Conservation (phyloP, 1,140 invertebrate species). For the Hirudo medicinalis region DNA sequence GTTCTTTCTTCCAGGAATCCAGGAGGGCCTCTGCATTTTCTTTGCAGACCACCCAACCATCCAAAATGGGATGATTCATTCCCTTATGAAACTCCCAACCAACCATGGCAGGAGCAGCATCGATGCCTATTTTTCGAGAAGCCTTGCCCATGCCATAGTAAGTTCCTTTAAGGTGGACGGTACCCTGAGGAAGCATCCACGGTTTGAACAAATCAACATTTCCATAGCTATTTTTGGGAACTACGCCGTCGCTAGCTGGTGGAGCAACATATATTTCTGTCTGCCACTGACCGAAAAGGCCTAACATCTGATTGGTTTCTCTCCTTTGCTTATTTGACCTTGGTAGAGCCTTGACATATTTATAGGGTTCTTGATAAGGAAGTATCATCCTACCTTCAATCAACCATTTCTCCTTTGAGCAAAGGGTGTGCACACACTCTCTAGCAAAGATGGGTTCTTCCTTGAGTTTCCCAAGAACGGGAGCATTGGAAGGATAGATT, state of each 20-base stretch:
- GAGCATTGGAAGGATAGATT: constrained; percentile 78
- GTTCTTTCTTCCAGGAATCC: constrained; percentile 63
- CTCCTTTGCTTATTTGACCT: constrained; percentile 23
- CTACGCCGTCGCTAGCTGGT: constrained; percentile 68
- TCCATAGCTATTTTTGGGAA: constrained; percentile 90
- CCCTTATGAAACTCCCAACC: constrained; percentile 85
- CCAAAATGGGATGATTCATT: constrained; percentile 67
- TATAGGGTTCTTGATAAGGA: constrained; percentile 71
- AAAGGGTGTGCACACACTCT: constrained; percentile 63
- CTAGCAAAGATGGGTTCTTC: constrained; percentile 77
- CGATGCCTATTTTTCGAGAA: constrained; percentile 77
- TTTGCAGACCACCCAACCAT: constrained; percentile 84
- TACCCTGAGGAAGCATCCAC: constrained; percentile 66
- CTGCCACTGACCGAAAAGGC: constrained; percentile 87
- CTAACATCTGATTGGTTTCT: constrained; percentile 12
- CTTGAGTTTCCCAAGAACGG: constrained; percentile 67
- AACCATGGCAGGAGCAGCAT: constrained; percentile 81
- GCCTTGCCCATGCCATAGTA: constrained; percentile 71
- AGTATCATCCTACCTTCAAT: constrained; percentile 37
- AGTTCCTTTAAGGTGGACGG: constrained; percentile 37
- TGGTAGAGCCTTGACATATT: constrained; percentile 64
- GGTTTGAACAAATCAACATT: constrained; percentile 92
- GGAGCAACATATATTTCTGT: constrained; percentile 69
- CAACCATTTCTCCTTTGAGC: constrained; percentile 39
- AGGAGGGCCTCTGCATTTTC: constrained; percentile 70